Base-by-base conservation (phyloP, 2,888 invertebrate genomes). In the Herminia tarsipennalis region DNA sequence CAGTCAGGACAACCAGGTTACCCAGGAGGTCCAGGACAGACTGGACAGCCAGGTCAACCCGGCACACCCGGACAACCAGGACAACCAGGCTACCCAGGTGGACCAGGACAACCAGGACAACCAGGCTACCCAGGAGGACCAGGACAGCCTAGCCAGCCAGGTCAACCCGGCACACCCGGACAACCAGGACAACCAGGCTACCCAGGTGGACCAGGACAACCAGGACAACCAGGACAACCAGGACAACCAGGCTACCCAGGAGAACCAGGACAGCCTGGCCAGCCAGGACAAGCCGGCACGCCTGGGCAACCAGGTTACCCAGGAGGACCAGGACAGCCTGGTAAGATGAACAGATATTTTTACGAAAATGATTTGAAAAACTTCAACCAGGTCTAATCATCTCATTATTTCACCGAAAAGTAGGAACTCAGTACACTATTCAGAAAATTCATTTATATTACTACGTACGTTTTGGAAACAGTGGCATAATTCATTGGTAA, bases 71-170 rank as follows among this genome's bases (percentile, higher is more conserved):
- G 37, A 2, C 5, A 32, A n/a, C 44, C 44, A 5, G 61, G 66
- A 0, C 12, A 49, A 5, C 58, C 69, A 0, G 67, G 62, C 3
- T 33, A 54, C 1, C 67, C 65, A 13, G 44, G 44, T 8, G 10
- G 21, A 5, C 33, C 37, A 2, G 67, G 84, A 18, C 73, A 81
- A 66, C 79, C 80, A 8, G 84, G 85, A 2, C 76, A 79, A 43
- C 82, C 83, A 10, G 78, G 73, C 5, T 70, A 77, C 0, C 73
- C 57, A 30, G 66, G 68, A 17, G 47, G 73, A 1, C 63, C 44
- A 27, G 56, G 67, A 18, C 37, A 56, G 1, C 70, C 73, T 2
- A 68, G 66, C 3, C 40, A 59, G 3, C 29, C 29, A 17, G 44
- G 44, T 2, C 34, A 56, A 1, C 69, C 72, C 2, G 67, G 66